A percentile compares a stretch with the other conserved stretches of the same genome.
These are phyloP conservation scores for Mionectes macconnelli DNA, from an alignment of 2,113 vertebrate species.

Conservation along the genomic window DNA sequence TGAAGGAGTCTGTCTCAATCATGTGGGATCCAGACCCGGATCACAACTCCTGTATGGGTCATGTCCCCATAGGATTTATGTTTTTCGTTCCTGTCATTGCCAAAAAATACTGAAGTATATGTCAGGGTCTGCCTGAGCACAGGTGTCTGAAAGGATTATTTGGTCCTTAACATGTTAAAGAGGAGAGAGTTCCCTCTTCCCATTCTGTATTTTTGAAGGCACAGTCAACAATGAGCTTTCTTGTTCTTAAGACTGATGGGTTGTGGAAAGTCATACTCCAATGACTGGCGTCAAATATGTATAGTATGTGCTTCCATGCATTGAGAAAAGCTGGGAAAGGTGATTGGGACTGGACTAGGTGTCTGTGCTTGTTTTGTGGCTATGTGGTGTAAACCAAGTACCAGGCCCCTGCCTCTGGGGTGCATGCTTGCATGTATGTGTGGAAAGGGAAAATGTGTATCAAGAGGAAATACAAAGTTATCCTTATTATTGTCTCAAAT, in stretches of 20 bases:
- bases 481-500: not conserved
- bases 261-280: not conserved
- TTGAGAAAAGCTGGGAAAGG: not conserved
- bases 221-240: not conserved
- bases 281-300: not conserved
- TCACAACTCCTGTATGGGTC: not conserved
- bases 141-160: not conserved
- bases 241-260: not conserved
- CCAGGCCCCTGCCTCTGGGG: accelerated
- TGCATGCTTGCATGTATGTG: not conserved
- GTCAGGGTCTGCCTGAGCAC: not conserved
- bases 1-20: not conserved
- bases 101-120: not conserved
- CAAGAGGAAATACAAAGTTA: not conserved
- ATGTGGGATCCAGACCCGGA: not conserved
- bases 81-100: not conserved
- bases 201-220: not conserved
- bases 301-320: not conserved
- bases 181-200: not conserved
- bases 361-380: not conserved
- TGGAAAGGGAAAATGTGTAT: not conserved
- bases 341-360: not conserved
- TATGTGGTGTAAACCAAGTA: accelerated
- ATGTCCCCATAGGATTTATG: not conserved
- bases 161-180: not conserved